Base-by-base conservation (phyloP, 1,140 invertebrate species). In the Saccostrea glomerata region DNA sequence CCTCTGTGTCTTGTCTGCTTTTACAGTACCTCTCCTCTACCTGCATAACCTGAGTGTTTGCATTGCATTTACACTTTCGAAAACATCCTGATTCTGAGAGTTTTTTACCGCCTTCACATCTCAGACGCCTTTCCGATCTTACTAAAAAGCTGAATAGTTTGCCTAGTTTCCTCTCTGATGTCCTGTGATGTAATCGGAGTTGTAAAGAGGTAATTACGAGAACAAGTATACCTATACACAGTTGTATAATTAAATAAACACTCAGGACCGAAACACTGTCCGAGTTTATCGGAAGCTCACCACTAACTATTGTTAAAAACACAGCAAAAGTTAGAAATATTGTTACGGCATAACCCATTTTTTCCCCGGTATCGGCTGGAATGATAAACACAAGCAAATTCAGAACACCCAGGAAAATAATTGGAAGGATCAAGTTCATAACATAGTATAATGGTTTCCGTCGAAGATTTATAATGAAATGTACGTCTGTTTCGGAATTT, bases 241-340 rank as follows among this genome's bases (percentile, higher is more conserved):
- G 5, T 23, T 84, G 36, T 7, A 84, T n/a, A 17, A 84, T 54
- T 23, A 84, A 15, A 25, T 55, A 84, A 56, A 84, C 47, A 23
- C 82, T 56, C 30, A 84, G 12, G 17, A 84, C 20, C 2, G 82
- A 84, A 1, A 56, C 30, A 12, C 11, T 54, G 12, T 84, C 82
- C 17, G 82, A 84, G 23, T 47, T 84, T 47, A 25, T 54, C 17
- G 82, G 82, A 56, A 84, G 40, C 47, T 55, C 82, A 12, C 36
- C 11, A 7, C 47, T 84, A 13, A 84, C 23, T 3, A 84, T 84
- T 17, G 40, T 55, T 11, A 84, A n/a, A 56, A 84, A 84, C 30
- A 84, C 82, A 13, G 40, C 40, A 55, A 84, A 55, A n/a, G 82
- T 23, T 7, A 84, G 82, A 54, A 84, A 84, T 23, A 84, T 84